phyloP scores from a whole-genome alignment of 1,140 invertebrate species.

The Leptopilina clavipes region DNA sequence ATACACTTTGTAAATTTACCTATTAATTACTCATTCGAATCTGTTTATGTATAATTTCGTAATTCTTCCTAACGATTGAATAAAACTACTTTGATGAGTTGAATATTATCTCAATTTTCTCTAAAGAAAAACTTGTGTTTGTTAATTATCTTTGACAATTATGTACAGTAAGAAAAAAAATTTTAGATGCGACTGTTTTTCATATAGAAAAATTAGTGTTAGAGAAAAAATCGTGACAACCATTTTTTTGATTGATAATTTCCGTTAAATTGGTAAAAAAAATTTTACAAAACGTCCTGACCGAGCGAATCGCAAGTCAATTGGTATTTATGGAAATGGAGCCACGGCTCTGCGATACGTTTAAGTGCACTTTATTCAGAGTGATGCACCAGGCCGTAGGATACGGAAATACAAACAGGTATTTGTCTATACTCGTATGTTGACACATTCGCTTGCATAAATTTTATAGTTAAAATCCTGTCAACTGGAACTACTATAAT shows the following conservation, averaged over 20 bases:
- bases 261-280: neutral
- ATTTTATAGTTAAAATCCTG: too few relatives aligned
- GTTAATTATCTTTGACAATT: too few relatives aligned
- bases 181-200: too few relatives aligned
- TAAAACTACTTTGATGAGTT: too few relatives aligned
- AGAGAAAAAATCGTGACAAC: neutral
- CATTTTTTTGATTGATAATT: neutral
- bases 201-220: too few relatives aligned
- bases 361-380: constrained; percentile 50
- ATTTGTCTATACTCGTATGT: constrained; percentile 1
- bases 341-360: constrained; percentile 35
- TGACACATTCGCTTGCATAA: neutral
- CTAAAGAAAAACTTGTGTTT: too few relatives aligned
- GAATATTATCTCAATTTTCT: too few relatives aligned
- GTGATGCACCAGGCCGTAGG: constrained; percentile 43
- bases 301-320: neutral
- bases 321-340: neutral
- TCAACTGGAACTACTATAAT: neutral
- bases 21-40: too few relatives aligned
- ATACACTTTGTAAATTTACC: neutral
- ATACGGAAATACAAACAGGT: constrained; percentile 15
- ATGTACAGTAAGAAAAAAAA: neutral
- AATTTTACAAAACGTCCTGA: neutral
- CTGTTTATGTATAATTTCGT: too few relatives aligned
- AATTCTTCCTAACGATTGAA: too few relatives aligned